Percentiles rank a stretch among this genome's conserved stretches.
phyloP scores from a whole-genome alignment of 2,113 vertebrate genomes.

The Copsychus sechellarum region DNA sequence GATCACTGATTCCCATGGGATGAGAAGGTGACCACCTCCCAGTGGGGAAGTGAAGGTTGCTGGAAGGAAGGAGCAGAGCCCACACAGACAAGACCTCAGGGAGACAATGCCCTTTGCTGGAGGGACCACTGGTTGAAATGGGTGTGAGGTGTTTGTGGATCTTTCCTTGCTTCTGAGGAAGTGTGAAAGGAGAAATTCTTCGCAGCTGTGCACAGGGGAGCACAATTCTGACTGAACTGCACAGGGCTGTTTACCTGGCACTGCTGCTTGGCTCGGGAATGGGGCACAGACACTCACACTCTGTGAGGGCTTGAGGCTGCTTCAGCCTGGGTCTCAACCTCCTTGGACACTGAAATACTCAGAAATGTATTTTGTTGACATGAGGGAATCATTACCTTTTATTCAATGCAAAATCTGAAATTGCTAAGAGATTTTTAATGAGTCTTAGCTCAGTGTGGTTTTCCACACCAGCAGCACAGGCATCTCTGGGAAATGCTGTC shows the following conservation, averaged over 20 bases:
- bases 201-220: background rate
- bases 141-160: background rate
- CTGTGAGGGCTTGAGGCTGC: fast-evolving
- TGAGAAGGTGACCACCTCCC: fast-evolving
- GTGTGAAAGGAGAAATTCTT: background rate
- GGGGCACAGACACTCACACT: background rate
- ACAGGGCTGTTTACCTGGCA: background rate
- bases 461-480: background rate
- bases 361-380: background rate
- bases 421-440: background rate
- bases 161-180: background rate
- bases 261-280: background rate
- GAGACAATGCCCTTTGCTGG: background rate
- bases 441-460: background rate
- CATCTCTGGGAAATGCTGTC: background rate
- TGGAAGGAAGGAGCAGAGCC: background rate
- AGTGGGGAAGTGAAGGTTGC: fast-evolving
- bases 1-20: background rate
- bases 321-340: background rate
- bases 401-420: background rate
- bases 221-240: background rate
- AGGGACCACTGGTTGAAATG: background rate
- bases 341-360: background rate
- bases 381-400: background rate
- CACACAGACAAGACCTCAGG: background rate